phyloP scores from a whole-genome alignment of 1,140 invertebrate species.

The Drosophila littoralis region DNA sequence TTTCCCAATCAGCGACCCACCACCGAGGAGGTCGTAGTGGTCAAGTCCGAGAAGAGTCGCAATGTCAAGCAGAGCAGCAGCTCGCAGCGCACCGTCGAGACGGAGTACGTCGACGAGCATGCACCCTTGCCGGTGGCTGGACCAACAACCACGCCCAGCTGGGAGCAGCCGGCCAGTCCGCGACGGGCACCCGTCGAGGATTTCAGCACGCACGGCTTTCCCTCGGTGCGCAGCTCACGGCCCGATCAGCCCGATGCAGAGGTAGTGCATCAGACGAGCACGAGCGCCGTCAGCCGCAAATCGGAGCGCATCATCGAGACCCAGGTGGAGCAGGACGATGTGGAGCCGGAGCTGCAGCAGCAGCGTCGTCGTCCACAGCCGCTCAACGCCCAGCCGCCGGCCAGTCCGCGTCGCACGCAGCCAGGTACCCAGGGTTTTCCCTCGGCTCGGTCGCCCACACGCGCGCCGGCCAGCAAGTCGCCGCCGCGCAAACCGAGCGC shows the following conservation, averaged over 20 bases:
- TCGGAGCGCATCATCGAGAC: slow-evolving; percentile 74
- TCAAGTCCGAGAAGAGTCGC: slow-evolving; percentile 63
- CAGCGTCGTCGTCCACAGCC: slow-evolving; percentile 19
- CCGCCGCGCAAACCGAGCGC: slow-evolving; percentile 44
- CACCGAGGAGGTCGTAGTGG: slow-evolving; percentile 55
- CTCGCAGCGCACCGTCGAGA: slow-evolving; percentile 63
- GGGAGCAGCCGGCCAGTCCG: slow-evolving; percentile 49
- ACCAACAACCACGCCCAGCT: slow-evolving; percentile 31
- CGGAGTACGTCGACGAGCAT: slow-evolving; percentile 49
- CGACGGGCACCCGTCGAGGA: slow-evolving; percentile 41
- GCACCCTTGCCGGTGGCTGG: neutral
- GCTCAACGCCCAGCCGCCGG: slow-evolving; percentile 23
- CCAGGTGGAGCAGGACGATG: slow-evolving; percentile 48
- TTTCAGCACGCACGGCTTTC: slow-evolving; percentile 69
- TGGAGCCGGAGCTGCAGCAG: slow-evolving; percentile 28
- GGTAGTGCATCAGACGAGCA: slow-evolving; percentile 40
- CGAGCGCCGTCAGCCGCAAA: slow-evolving; percentile 56
- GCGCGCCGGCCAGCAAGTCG: slow-evolving; percentile 34
- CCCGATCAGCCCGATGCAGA: slow-evolving; percentile 63
- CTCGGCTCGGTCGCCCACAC: slow-evolving; percentile 44
- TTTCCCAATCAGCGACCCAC: slow-evolving; percentile 59
- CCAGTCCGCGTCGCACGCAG: slow-evolving; percentile 53
- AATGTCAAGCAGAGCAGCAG: slow-evolving; percentile 66
- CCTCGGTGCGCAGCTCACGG: slow-evolving; percentile 52
- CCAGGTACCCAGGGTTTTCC: slow-evolving; percentile 46